Evolutionary conservation across 2,888 invertebrate species (phyloP).

Genomic region (Parochlus steinenii): DNA sequence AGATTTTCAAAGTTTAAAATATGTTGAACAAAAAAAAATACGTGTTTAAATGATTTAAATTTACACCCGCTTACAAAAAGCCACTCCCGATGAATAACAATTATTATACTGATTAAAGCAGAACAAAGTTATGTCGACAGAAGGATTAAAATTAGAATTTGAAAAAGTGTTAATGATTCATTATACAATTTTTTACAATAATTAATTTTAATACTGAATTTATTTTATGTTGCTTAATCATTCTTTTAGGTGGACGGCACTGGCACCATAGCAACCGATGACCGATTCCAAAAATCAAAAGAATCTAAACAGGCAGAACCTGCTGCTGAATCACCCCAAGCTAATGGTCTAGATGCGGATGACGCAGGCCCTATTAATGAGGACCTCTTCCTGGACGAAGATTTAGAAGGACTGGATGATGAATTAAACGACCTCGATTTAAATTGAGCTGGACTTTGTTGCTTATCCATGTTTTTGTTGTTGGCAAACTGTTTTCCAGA

Average conservation of each 20-base stretch:
- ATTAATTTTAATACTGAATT: background rate
- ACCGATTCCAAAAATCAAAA: conserved; percentile 39
- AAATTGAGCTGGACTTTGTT: too few relatives aligned
- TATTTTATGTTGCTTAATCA: conserved; percentile 5
- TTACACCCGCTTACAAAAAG: too few relatives aligned
- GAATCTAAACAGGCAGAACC: conserved; percentile 17
- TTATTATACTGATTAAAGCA: too few relatives aligned
- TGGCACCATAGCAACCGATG: conserved; percentile 52
- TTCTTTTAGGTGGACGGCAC: conserved; percentile 46
- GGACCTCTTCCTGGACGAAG: conserved; percentile 79
- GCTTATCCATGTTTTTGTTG: conserved; percentile 48
- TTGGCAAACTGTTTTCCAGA: too few relatives aligned
- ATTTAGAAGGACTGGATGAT: conserved; percentile 61
- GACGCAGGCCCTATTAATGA: conserved; percentile 74
- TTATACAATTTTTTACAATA: conserved; percentile 1
- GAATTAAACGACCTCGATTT: conserved; percentile 66
- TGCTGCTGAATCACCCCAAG: conserved; percentile 19
- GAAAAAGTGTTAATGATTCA: background rate
- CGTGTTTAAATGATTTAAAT: too few relatives aligned
- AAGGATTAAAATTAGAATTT: too few relatives aligned
- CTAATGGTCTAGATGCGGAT: conserved; percentile 19
- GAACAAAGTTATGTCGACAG: too few relatives aligned
- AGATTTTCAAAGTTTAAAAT: too few relatives aligned
- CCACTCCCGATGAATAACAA: too few relatives aligned
- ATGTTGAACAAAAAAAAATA: too few relatives aligned